Evolutionary conservation across 2,113 vertebrate species (phyloP), one percentile per base, ranked within the genome.

Genomic region (Ancistrus triradiatus): DNA sequence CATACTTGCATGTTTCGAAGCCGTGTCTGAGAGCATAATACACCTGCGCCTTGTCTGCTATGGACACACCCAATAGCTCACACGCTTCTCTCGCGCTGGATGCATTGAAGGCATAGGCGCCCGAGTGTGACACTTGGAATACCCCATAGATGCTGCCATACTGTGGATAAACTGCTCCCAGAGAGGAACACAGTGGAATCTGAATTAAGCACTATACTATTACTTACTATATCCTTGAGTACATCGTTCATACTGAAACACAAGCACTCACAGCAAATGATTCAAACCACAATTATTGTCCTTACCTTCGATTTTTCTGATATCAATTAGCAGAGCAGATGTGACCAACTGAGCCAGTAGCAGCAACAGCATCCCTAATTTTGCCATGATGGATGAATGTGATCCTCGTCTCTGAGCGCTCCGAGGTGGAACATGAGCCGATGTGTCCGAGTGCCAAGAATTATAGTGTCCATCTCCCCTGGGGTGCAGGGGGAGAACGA

Each of bases 1-100:
- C 73, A 67, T 72, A 97, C 95, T 85, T 95, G 91, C 95, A 98
- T 0, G 90, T 95, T 77, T 98, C 90, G 37, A 94, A 89, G 33
- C 91, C 88, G 27, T 74, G 67, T 0, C 8, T 58, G n/a, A 76
- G 47, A 7, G 95, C 92, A 5, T 59, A 63, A 42, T 80, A 60
- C 7, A 98, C 78, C 66, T 95, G 87, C 0, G 72, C 44, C 78
- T 82, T 90, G 28, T 78, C 87, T 68, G 94, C 93, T 10, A 95
- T 9, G 22, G 53, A 70, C 19, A 92, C 75, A 10, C 84, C 84
- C 8, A 94, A 63, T 2, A 52, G 51, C 1, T 27, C 43, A 42
- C 95, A 98, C 21, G 87, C 72, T 6, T 28, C 60, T 27, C 77
- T 78, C 58, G 92, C 93, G 61, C 88, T 84, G 15, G 84, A 78